Base-by-base conservation (phyloP, 2,888 invertebrate genomes). In the Encarsia formosa region DNA sequence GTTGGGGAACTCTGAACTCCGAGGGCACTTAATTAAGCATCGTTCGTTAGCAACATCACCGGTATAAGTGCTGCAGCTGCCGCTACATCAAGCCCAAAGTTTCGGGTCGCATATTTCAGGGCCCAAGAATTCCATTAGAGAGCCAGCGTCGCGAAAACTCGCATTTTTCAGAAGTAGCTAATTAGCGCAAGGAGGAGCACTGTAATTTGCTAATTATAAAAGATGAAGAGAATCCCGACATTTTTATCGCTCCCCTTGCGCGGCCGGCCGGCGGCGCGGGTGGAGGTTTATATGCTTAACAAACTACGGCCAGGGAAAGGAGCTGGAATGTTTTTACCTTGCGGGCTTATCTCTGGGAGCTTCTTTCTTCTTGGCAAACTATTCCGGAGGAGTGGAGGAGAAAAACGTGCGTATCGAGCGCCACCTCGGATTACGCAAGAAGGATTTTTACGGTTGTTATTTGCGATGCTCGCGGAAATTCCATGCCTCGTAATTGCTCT, bases 171-270 rank as follows among this genome's bases (percentile, higher is more conserved):
- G n/a, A n/a, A n/a, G n/a, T 35, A 16, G 24, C 38, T 54, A 54
- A 54, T 54, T 54, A 43, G 29, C n/a, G 24, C 38, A 37, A 40
- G 44, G 31, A 31, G n/a, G 31, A 19, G 15, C 24, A 23, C 8
- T 31, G 48, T 54, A 51, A 57, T 51, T 37, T 32, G 49, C 49
- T 59, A 61, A 59, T 61, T 61, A 61, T 52, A 58, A 57, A 56
- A 43, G 54, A 53, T 59, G 53, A 54, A 58, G 43, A 29, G 29
- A 29, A 13, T 29, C 29, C 13, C 29, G 29, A 29, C 29, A 29
- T 29, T 29, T 29, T 29, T 29, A 29, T 29, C 29, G 29, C 29
- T 29, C 13, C 29, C 29, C 13, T 29, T 29, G 29, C 29, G 13
- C 8, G 13, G 8, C 8, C 29, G 29, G 29, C 29, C 13, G 8